phyloP scores from a whole-genome alignment of 2,113 vertebrate genomes.

The Salvator merianae region DNA sequence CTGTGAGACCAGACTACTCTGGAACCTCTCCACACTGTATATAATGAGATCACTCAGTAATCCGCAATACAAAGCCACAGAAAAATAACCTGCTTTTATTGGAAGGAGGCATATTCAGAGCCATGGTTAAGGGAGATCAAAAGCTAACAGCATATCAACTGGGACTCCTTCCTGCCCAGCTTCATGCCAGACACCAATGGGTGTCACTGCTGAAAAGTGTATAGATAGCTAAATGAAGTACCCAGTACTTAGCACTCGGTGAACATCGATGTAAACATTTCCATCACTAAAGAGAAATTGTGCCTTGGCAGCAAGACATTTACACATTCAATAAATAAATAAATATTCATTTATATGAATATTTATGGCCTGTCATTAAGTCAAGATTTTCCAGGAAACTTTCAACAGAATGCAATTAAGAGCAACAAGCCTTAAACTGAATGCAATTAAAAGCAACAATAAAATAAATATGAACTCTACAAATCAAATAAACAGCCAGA shows the following conservation, averaged over 20 bases:
- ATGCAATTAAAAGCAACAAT: background rate
- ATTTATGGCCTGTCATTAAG: background rate
- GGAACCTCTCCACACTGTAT: background rate
- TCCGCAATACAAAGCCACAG: background rate
- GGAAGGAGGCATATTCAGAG: background rate
- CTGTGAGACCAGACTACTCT: background rate
- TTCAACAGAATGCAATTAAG: background rate
- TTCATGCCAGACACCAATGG: background rate
- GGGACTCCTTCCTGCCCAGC: too few relatives aligned
- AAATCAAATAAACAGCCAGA: background rate
- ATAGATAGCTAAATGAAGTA: background rate
- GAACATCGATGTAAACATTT: background rate
- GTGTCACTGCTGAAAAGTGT: background rate
- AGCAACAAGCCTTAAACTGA: background rate
- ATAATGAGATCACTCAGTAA: background rate
- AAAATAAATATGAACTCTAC: background rate
- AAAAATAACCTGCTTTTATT: background rate
- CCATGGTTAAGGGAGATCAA: too few relatives aligned
- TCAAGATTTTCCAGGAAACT: background rate
- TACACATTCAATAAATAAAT: background rate
- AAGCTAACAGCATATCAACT: too few relatives aligned
- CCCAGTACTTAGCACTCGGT: background rate
- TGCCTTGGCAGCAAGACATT: background rate
- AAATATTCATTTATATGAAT: background rate
- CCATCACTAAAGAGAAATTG: background rate